Evolutionary conservation across 2,113 vertebrate species (phyloP), one percentile per base, ranked within the genome.

Genomic region (Malurus elegans): DNA sequence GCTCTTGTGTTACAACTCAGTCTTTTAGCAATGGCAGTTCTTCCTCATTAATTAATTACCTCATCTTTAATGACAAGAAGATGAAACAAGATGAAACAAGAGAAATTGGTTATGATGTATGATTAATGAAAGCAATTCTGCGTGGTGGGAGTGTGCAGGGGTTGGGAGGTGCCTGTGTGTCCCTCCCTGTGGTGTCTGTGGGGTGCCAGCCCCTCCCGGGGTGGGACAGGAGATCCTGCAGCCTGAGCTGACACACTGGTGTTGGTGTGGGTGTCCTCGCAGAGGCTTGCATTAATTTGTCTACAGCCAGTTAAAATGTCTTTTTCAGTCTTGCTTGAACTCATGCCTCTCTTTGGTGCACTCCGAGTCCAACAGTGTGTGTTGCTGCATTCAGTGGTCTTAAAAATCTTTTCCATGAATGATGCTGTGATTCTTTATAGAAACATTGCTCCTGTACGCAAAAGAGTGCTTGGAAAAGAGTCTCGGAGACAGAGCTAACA

Each of bases 61-160:
- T 34, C 76, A 81, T 86, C 40, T 79, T 4, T 66, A 90, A 80
- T 74, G 62, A 96, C 93, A 97, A 93, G 86, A 90, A 79, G 54
- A 92, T 85, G 26, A 38, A 38, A 38, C 38, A 38, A 38, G 38
- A 38, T 38, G 38, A 38, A 38, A 38, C 38, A 38, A 38, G 38
- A 38, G 38, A 38, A 38, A 38, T 38, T 38, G 38, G 38, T 53
- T 79, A 61, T 14, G 54, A 48, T 92, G 65, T 62, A 17, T 58
- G n/a, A 56, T 53, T 80, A 89, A 82, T 19, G 53, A 56, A 82
- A 44, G 36, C 3, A 4, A 62, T 57, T 70, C 40, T 71, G 32
- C 2, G 5, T 0, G 2, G 66, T 66, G 84, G 86, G 78, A 62
- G 10, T 20, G 21, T 1, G 11, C 53, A 31, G 80, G 83, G 79